Conservation (phyloP, 2,113 vertebrate species). For the Mugil cephalus region DNA sequence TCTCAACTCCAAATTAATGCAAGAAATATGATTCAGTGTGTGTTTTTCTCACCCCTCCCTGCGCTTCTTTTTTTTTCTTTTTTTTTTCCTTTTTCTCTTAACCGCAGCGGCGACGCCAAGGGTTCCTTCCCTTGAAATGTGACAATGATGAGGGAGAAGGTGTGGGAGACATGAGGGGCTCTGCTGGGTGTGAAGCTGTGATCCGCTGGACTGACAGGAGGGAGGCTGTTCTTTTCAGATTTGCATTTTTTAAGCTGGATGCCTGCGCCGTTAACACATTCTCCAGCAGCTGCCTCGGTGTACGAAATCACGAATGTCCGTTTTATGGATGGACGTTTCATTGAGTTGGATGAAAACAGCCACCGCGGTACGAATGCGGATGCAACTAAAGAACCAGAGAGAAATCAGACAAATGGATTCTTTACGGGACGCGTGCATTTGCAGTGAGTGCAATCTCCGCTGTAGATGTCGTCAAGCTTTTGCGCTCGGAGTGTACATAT, state of each 20-base stretch:
- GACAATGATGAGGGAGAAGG: slow-evolving; percentile 57
- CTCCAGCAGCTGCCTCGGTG: slow-evolving; percentile 44
- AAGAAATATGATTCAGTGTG: slow-evolving; percentile 53
- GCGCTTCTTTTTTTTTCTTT: slow-evolving; percentile 2
- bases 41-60: slow-evolving; percentile 13
- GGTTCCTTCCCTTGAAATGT: slow-evolving; percentile 50
- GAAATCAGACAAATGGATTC: neutral
- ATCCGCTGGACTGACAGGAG: slow-evolving; percentile 39
- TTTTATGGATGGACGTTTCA: neutral
- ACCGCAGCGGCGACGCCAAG: slow-evolving; percentile 19
- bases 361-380: neutral
- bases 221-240: slow-evolving; percentile 53
- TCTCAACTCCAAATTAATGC: slow-evolving; percentile 1
- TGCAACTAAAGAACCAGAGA: neutral
- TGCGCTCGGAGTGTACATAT: slow-evolving; percentile 10
- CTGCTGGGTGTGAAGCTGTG: slow-evolving; percentile 61
- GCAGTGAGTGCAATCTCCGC: neutral
- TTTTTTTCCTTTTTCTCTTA: too few species aligned
- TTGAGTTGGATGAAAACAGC: neutral
- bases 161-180: slow-evolving; percentile 40
- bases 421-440: neutral
- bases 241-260: slow-evolving; percentile 60
- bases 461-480: neutral
- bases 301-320: neutral
- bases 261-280: slow-evolving; percentile 35